Evolutionary conservation across 1,140 invertebrate genomes (phyloP).

Genomic region (Trissolcus basalis): DNA sequence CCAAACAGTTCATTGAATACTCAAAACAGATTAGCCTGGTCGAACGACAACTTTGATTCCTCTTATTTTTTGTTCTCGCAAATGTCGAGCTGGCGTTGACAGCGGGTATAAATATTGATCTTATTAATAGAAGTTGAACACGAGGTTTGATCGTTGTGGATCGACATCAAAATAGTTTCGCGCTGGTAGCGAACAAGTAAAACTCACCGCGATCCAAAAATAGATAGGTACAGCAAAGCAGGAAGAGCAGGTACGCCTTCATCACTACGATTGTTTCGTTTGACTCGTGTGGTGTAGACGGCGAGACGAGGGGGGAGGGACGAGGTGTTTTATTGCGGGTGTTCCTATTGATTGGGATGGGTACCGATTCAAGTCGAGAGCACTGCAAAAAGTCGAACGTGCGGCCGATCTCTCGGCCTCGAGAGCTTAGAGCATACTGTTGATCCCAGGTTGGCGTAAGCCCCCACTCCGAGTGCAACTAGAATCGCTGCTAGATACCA

Average conservation of each 20-base stretch:
- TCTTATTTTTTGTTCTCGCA: no score
- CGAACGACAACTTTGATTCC: no score
- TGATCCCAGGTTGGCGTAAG: slow-evolving; percentile 63
- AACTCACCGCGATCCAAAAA: slow-evolving; percentile 63
- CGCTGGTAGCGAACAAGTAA: not conserved
- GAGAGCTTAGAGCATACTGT: slow-evolving; percentile 67
- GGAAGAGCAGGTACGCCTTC: slow-evolving; percentile 59
- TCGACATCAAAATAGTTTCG: slow-evolving; percentile 13
- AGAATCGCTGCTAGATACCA: slow-evolving; percentile 42
- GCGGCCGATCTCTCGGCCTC: slow-evolving; percentile 66
- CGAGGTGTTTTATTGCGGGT: slow-evolving; percentile 7
- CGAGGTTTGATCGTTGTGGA: slow-evolving; percentile 23
- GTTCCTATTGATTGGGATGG: slow-evolving; percentile 15
- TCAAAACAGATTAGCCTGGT: not conserved
- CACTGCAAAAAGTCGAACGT: slow-evolving; percentile 29
- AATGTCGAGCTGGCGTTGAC: no score
- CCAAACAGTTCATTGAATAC: not conserved
- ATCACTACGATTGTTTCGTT: slow-evolving; percentile 46
- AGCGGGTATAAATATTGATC: not conserved
- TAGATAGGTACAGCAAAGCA: slow-evolving; percentile 55
- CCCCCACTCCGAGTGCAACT: slow-evolving; percentile 46
- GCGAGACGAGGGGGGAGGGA: slow-evolving; percentile 3
- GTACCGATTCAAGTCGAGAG: slow-evolving; percentile 9
- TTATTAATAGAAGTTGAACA: slow-evolving; percentile 1
- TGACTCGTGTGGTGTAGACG: slow-evolving; percentile 17